Conservation (phyloP, 2,888 invertebrate genomes). For the Dasypogon diadema region DNA sequence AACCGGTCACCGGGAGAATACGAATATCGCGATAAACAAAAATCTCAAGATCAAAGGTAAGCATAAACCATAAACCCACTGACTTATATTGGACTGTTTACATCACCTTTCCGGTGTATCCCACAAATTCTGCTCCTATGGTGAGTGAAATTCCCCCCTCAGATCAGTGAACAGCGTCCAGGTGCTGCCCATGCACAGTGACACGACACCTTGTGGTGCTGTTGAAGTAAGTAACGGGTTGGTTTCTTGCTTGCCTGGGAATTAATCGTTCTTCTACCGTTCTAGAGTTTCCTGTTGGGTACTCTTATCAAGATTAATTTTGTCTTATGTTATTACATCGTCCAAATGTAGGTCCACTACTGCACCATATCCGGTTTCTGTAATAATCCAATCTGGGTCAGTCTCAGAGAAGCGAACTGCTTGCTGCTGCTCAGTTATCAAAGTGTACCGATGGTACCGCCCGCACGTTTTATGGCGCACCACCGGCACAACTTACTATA, state of each 20-base stretch:
- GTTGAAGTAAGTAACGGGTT: slow-evolving; percentile 33
- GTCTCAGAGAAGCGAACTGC: background rate
- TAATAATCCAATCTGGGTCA: slow-evolving; percentile 37
- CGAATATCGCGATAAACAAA: background rate
- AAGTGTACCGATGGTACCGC: background rate
- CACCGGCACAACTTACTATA: background rate
- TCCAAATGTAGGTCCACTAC: slow-evolving; percentile 42
- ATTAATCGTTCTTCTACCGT: slow-evolving; percentile 38
- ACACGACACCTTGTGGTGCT: background rate
- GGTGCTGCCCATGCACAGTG: background rate
- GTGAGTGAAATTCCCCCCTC: background rate
- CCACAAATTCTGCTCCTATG: background rate
- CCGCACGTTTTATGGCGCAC: too few species aligned
- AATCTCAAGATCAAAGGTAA: background rate
- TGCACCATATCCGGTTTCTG: slow-evolving; percentile 35
- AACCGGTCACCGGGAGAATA: background rate
- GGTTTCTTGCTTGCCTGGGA: slow-evolving; percentile 26
- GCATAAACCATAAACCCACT: background rate
- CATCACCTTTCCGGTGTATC: background rate
- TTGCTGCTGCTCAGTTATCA: background rate
- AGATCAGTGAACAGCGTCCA: background rate
- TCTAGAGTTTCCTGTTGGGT: slow-evolving; percentile 10
- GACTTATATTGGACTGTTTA: background rate
- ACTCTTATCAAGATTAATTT: slow-evolving; percentile 47
- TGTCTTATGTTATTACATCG: slow-evolving; percentile 28